Base-by-base conservation (phyloP, 2,888 invertebrate species). In the Macropis europaea region DNA sequence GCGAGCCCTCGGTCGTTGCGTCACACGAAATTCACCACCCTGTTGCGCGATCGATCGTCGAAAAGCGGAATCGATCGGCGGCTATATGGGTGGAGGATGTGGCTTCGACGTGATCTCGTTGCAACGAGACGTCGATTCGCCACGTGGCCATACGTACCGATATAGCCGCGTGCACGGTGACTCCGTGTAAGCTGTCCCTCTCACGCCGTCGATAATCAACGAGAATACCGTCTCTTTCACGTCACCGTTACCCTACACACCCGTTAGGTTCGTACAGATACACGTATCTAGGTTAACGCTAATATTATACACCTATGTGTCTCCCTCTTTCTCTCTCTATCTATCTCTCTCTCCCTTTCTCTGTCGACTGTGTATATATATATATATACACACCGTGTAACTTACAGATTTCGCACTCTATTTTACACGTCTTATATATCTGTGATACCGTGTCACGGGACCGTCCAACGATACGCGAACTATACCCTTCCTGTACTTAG, bases 351-450 rank as follows among this genome's bases (percentile, higher is more conserved):
- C 61, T 61, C 48, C 50, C 59, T 69, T 38, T 79, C 40, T 71
- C 36, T 26, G 42, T 70, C 50, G 53, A 57, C 52, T 45, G 45
- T 54, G 42, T 28, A 26, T 38, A 32, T 19, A 42, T 7, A 24
- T 52, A 32, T 17, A 42, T 26, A n/a, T 30, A 43, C 22, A 63
- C 42, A 48, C 50, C 40, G 13, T 53, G 22, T 70, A 57, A 76
- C 47, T 69, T 71, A 61, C 64, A 66, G 61, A 76, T 76, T 45
- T 66, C 56, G 73, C 60, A 69, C 73, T 66, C 62, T 63, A 60
- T 34, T 64, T 68, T 56, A 70, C 57, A 67, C 64, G 59, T 47
- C 7, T 48, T 36, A 38, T 24, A 48, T 60, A 60, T 59, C 11
- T 36, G 70, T 67, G 19, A 60, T 43, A 50, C 11, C 43, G 42